phyloP scores from a whole-genome alignment of 2,888 invertebrate species.

The Tetragonula carbonaria region DNA sequence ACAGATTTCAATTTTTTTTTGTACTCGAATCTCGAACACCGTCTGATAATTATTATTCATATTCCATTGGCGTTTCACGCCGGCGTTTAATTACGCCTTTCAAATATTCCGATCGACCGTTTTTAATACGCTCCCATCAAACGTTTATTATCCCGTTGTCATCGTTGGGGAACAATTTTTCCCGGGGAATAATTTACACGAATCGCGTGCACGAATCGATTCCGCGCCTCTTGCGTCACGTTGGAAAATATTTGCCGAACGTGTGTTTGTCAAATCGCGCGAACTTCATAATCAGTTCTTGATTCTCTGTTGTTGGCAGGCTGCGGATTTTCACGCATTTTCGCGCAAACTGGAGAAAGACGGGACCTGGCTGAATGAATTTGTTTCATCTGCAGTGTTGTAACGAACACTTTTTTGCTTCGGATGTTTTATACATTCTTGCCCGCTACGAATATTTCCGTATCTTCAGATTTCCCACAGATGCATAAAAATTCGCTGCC shows the following conservation, averaged over 20 bases:
- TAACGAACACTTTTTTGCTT: too few relatives aligned
- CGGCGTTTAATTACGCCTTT: slow-evolving; percentile 1
- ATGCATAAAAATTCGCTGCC: too few relatives aligned
- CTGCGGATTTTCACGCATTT: too few relatives aligned
- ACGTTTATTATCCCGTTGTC: not conserved
- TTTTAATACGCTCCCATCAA: not conserved
- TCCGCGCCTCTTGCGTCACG: not conserved
- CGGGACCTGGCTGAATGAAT: too few relatives aligned
- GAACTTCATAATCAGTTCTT: too few relatives aligned
- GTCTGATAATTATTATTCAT: slow-evolving; percentile 3
- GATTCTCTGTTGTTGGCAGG: too few relatives aligned
- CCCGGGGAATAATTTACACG: not conserved
- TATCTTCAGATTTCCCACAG: too few relatives aligned
- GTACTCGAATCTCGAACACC: not conserved
- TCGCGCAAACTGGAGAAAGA: too few relatives aligned
- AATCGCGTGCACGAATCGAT: not conserved
- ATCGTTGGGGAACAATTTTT: not conserved
- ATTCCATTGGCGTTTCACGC: not conserved
- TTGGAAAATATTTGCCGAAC: not conserved
- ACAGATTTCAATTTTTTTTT: slow-evolving; percentile 24
- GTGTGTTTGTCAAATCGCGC: not conserved
- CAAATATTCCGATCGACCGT: not conserved
- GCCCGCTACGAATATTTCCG: too few relatives aligned
- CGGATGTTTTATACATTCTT: too few relatives aligned
- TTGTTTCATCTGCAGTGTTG: too few relatives aligned